Base-by-base conservation (phyloP, 2,797 vertebrate genomes). In the Triplophysa yarkandensis region DNA sequence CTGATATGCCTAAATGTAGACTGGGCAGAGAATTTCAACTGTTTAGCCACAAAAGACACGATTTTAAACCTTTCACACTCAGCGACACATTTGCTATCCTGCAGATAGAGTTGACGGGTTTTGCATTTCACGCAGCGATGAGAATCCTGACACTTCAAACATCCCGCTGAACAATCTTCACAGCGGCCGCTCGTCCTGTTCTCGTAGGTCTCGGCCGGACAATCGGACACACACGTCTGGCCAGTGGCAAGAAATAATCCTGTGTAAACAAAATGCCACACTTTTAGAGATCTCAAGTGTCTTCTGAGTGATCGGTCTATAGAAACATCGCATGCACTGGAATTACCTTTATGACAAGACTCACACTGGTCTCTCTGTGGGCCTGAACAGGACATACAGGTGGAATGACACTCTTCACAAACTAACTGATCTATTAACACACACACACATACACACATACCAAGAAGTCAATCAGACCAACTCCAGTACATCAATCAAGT, bases 301-400 rank as follows among this genome's bases (percentile, higher is more conserved):
- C n/a, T n/a, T 39, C 10, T 39, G 36, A 39, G 10, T 2, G 10
- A n/a, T n/a, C n/a, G n/a, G n/a, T n/a, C n/a, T n/a, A n/a, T n/a
- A n/a, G n/a, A 39, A 39, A 39, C 4, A 28, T 28, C 46, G 43
- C 17, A 19, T 17, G n/a, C 34, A 58, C 3, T 32, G 8, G 21
- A 23, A 85, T 86, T 81, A 95, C 93, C 93, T 87, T 83, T 36
- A 4, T 23, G 28, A 87, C 97, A 99, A 0, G 92, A 92, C 76
- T 86, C 91, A 76, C 96, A 98, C 23, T 85, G 7, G 0, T 83
- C 63, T 14, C 67, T 81, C 3, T 2, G 52, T 44, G 81, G 71
- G 66, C 69, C 90, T 17, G 84, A 91, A 84, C 97, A 99, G 2
- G 91, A 93, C 83, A 81, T 86, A 85, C 96, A 99, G 19, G 85